Conservation (phyloP, 2,888 invertebrate species). For the Stomorhina lunata region DNA sequence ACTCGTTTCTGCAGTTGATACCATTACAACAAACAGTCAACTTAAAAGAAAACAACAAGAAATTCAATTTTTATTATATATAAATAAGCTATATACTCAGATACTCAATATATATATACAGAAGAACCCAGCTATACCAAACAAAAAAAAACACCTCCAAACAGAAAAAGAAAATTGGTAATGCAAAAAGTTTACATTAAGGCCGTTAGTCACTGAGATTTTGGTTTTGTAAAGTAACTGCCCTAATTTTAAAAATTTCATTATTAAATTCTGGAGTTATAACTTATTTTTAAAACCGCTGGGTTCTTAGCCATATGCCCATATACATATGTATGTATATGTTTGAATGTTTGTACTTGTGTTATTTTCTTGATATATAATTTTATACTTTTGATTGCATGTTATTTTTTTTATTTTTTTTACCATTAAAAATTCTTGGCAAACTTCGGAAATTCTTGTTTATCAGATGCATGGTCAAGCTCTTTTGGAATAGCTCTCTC, state of each 20-base stretch:
- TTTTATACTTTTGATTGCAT: conserved; percentile 39
- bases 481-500: background rate
- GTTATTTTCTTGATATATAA: too few relatives aligned
- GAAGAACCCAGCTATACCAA: too few relatives aligned
- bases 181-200: too few relatives aligned
- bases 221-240: too few relatives aligned
- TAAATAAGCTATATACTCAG: background rate
- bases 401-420: conserved; percentile 27
- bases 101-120: background rate
- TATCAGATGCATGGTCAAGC: conserved; percentile 46
- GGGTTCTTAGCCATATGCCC: background rate
- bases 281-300: too few relatives aligned
- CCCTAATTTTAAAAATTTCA: too few relatives aligned
- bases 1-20: conserved; percentile 51
- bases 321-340: background rate
- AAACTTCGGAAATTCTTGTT: conserved; percentile 44
- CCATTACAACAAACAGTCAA: background rate
- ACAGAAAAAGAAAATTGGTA: too few relatives aligned
- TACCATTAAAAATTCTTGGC: conserved; percentile 42
- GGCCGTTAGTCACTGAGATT: too few relatives aligned
- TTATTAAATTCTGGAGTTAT: too few relatives aligned
- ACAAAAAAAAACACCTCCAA: too few relatives aligned
- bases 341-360: background rate
- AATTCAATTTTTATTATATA: conserved; percentile 16
- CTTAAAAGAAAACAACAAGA: background rate